These are phyloP conservation scores for Andricus curvator DNA, from an alignment of 2,888 invertebrate species.

Conservation along the genomic window DNA sequence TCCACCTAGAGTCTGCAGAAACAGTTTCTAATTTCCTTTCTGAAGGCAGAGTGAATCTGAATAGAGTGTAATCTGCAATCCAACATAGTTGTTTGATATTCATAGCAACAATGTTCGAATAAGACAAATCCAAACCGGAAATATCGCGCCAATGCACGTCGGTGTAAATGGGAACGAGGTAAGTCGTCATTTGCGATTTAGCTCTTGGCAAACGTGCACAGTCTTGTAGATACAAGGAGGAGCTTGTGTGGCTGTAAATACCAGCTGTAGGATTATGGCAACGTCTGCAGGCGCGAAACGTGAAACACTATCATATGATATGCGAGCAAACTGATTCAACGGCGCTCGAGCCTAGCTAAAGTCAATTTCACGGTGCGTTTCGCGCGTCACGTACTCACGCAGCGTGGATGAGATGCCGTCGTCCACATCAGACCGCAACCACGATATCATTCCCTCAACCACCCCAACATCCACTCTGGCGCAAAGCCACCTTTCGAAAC, in stretches of 20 bases:
- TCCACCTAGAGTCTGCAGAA: neutral
- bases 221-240: neutral
- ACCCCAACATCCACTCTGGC: neutral
- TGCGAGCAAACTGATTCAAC: constrained; percentile 56
- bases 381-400: constrained; percentile 56
- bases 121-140: constrained; percentile 6
- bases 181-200: constrained; percentile 12
- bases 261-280: constrained; percentile 41
- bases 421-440: constrained; percentile 42
- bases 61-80: neutral
- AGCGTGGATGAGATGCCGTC: constrained; percentile 54
- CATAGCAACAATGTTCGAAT: neutral
- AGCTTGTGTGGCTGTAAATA: neutral
- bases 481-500: neutral
- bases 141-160: neutral
- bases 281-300: constrained; percentile 51
- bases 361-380: constrained; percentile 62
- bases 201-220: neutral
- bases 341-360: constrained; percentile 56
- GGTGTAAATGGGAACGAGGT: neutral
- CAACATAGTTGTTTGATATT: neutral
- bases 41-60: neutral
- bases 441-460: neutral
- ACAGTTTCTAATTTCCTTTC: neutral
- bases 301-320: constrained; percentile 49